Evolutionary conservation across 2,113 vertebrate genomes (phyloP).

Genomic region (Gymnobelideus leadbeateri): DNA sequence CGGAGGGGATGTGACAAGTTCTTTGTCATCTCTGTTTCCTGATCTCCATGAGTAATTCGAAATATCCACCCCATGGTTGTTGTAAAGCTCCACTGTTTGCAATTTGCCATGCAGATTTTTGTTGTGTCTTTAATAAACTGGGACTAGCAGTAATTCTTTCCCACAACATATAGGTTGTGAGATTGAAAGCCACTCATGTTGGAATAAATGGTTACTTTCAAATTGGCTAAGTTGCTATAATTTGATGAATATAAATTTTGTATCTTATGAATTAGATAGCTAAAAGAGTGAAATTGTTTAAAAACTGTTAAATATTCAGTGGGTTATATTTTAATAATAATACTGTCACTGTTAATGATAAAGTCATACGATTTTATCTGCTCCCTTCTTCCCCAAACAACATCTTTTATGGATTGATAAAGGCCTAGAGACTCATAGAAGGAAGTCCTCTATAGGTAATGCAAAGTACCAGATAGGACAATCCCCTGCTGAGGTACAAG

Average conservation of each 20-base stretch:
- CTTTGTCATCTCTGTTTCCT: neutral
- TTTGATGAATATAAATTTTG: neutral
- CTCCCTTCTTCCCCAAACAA: no score
- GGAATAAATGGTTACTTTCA: neutral
- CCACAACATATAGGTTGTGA: neutral
- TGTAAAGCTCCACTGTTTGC: neutral
- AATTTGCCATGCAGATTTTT: neutral
- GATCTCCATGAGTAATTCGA: neutral
- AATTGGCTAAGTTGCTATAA: neutral
- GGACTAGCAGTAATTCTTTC: neutral
- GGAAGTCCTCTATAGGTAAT: no score
- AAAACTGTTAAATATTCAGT: neutral
- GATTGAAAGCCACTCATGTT: neutral
- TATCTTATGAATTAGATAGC: neutral
- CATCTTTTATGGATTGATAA: no score
- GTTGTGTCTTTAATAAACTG: neutral
- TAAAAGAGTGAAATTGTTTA: neutral
- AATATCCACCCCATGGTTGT: neutral
- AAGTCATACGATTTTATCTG: neutral
- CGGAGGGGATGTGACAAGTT: neutral
- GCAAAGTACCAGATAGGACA: no score
- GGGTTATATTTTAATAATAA: neutral
- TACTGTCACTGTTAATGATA: neutral
- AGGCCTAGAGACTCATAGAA: no score
- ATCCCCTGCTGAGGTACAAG: no score